phyloP scores from a whole-genome alignment of 2,113 vertebrate genomes.

The Limnothrissa miodon region DNA sequence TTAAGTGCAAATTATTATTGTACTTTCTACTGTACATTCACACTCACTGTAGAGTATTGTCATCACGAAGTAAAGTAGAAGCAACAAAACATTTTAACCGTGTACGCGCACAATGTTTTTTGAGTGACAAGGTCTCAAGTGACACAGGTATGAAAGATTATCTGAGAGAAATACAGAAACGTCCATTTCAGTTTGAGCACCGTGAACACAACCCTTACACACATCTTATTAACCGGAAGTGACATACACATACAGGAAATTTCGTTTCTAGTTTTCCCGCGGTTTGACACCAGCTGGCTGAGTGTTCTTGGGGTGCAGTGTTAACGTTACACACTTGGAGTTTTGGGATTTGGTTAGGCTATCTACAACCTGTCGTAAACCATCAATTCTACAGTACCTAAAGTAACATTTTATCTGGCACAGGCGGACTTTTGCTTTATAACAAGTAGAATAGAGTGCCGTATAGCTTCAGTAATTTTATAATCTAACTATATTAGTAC shows the following conservation, averaged over 20 bases:
- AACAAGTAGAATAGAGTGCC: neutral
- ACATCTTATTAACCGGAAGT: conserved; percentile 33
- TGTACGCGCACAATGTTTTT: neutral
- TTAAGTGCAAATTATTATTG: no score
- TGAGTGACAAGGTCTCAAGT: neutral
- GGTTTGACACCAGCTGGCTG: conserved; percentile 40
- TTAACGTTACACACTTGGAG: neutral
- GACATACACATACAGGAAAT: conserved; percentile 29
- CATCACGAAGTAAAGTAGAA: neutral
- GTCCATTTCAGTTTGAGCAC: neutral
- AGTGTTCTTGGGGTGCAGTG: neutral
- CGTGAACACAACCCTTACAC: neutral
- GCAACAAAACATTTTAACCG: neutral
- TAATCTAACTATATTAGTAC: neutral
- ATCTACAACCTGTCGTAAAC: neutral
- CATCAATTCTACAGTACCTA: neutral
- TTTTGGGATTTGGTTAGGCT: neutral
- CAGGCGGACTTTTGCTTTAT: neutral
- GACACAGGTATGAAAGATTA: no score
- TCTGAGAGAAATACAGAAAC: no score
- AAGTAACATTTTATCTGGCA: neutral
- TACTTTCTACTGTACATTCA: no score
- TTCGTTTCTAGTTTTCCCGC: conserved; percentile 47
- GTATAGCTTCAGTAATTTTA: neutral
- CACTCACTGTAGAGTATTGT: neutral